These are phyloP conservation scores for Protula sp. DNA, from an alignment of 2,888 invertebrate species.

Conservation along the genomic window DNA sequence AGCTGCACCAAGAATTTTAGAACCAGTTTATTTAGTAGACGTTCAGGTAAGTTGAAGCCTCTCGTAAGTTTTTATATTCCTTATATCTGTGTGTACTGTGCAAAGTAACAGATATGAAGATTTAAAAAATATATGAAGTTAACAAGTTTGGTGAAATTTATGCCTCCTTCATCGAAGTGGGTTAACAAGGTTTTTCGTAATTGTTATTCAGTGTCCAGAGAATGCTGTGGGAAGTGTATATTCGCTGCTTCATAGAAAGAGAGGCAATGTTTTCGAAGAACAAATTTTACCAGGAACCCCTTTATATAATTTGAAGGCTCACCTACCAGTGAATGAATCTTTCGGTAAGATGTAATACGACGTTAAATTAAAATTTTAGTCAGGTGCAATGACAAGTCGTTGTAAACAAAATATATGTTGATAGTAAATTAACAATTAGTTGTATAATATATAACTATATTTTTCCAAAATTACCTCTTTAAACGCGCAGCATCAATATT, in stretches of 20 bases:
- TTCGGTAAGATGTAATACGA: slow-evolving; percentile 12
- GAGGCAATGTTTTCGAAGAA: slow-evolving; percentile 19
- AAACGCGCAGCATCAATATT: no score
- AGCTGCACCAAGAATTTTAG: slow-evolving; percentile 17
- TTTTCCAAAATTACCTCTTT: no score
- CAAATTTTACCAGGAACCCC: slow-evolving; percentile 3
- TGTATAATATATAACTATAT: no score
- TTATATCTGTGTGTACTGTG: no score
- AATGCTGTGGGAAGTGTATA: slow-evolving; percentile 14
- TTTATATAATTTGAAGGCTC: slow-evolving; percentile 13
- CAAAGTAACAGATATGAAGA: no score
- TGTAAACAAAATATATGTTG: no score
- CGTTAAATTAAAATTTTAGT: not conserved
- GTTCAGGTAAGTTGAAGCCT: slow-evolving; percentile 14
- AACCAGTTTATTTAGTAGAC: slow-evolving; percentile 23
- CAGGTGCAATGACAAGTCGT: not conserved
- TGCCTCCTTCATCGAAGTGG: no score
- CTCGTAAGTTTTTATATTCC: no score
- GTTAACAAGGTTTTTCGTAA: no score
- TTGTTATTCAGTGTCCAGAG: slow-evolving; percentile 8
- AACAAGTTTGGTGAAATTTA: no score
- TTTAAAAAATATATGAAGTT: no score
- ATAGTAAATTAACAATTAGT: no score
- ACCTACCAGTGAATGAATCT: slow-evolving; percentile 22
- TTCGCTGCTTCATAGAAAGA: slow-evolving; percentile 9